Percentiles rank a stretch among this genome's conserved stretches.
Evolutionary conservation across 2,797 vertebrate species (phyloP).

Genomic region (Bovichtus variegatus): DNA sequence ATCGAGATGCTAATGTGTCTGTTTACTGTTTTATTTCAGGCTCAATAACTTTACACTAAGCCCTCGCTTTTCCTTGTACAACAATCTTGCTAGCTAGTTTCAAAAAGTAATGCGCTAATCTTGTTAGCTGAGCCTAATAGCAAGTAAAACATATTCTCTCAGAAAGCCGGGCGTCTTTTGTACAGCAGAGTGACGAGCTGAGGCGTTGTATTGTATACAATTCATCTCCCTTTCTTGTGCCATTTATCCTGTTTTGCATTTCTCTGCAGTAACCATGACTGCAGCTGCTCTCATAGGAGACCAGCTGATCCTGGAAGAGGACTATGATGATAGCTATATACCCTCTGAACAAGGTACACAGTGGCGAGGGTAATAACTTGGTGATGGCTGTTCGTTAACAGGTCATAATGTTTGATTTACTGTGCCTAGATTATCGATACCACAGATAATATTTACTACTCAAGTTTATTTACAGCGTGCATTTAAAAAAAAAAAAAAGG

Average conservation of each 20-base stretch:
- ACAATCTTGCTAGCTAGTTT: neutral
- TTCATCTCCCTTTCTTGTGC: neutral
- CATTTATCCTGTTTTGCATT: neutral
- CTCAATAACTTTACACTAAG: accelerated
- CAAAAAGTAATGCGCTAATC: constrained; percentile 20
- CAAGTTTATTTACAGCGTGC: no score
- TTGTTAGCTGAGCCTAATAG: neutral
- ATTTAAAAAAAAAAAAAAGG: no score
- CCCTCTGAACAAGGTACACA: constrained; percentile 91
- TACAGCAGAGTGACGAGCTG: neutral
- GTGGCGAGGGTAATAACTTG: neutral
- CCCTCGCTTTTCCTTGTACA: neutral
- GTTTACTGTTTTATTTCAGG: neutral
- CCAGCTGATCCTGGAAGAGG: constrained; percentile 94
- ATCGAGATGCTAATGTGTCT: neutral
- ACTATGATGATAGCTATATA: constrained; percentile 91
- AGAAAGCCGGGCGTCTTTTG: neutral
- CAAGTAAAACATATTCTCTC: neutral
- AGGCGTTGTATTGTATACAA: neutral
- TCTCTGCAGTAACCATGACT: constrained; percentile 75
- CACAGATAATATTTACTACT: neutral
- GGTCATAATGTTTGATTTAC: no score
- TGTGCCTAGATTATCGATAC: neutral
- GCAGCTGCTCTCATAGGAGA: constrained; percentile 86
- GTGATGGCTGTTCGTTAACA: no score